Percentiles rank a stretch among this genome's conserved stretches.
Conservation (phyloP, 2,888 invertebrate genomes). For the Rugalucina vietnamica region DNA sequence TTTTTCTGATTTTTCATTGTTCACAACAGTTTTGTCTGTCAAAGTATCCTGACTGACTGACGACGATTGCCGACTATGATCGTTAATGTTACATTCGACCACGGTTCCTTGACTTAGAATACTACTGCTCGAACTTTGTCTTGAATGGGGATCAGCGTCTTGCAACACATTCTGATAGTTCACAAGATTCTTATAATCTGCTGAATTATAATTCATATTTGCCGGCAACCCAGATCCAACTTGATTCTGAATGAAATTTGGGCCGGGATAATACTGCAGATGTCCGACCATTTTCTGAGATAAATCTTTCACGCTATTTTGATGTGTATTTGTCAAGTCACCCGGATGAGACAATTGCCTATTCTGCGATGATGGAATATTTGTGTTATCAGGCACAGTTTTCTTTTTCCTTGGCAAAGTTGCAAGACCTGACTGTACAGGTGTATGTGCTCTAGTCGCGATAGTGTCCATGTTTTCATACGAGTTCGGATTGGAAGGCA, state of each 20-base stretch:
- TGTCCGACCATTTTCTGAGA: neutral
- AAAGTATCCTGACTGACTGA: constrained; percentile 61
- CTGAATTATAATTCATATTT: constrained; percentile 22
- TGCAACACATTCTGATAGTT: constrained; percentile 45
- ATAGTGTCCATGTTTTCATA: constrained; percentile 70
- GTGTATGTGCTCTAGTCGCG: constrained; percentile 65
- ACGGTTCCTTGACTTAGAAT: constrained; percentile 59
- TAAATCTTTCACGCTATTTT: neutral
- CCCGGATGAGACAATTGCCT: constrained; percentile 47
- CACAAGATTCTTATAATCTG: constrained; percentile 47
- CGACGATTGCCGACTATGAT: constrained; percentile 62
- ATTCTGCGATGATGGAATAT: constrained; percentile 30
- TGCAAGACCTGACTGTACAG: constrained; percentile 78
- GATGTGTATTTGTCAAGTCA: neutral
- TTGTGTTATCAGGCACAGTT: neutral
- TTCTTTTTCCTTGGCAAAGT: constrained; percentile 78
- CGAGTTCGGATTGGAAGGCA: constrained; percentile 59
- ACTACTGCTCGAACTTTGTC: constrained; percentile 70
- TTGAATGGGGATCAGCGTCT: constrained; percentile 61
- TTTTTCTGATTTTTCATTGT: constrained; percentile 53
- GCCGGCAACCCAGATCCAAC: neutral
- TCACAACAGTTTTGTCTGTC: constrained; percentile 43
- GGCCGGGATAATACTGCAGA: neutral
- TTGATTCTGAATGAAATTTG: neutral
- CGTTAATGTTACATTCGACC: constrained; percentile 47